Percentiles rank a stretch among this genome's conserved stretches.
Evolutionary conservation across 1,140 invertebrate genomes (phyloP).

Genomic region (Zaprionus kolodkinae): DNA sequence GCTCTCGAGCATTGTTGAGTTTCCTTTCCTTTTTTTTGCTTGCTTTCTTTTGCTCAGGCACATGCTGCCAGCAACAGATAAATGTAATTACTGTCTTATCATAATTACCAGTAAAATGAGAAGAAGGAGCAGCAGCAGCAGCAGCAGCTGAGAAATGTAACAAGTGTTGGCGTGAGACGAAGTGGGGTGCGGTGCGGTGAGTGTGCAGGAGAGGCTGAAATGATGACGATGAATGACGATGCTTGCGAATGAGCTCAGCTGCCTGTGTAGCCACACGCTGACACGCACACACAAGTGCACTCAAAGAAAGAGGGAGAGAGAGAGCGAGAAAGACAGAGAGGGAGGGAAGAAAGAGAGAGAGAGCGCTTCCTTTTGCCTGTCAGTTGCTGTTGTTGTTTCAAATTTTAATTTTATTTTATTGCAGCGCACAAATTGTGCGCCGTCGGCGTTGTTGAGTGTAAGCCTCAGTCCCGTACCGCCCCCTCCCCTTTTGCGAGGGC

Average conservation of each 20-base stretch:
- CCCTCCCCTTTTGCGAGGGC: conserved; percentile 9
- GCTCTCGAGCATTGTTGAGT: conserved; percentile 40
- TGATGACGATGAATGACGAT: conserved; percentile 68
- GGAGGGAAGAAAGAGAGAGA: conserved; percentile 1
- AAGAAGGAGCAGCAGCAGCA: conserved; percentile 19
- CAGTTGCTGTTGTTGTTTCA: conserved; percentile 62
- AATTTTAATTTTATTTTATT: conserved; percentile 81
- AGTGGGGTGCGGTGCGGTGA: not conserved
- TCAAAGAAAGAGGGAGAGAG: not conserved
- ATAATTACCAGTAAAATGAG: conserved; percentile 70
- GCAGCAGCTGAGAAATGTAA: conserved; percentile 23
- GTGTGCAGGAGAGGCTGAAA: conserved; percentile 24
- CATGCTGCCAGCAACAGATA: conserved; percentile 72
- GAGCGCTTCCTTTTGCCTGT: conserved; percentile 46
- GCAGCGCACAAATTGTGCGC: conserved; percentile 74
- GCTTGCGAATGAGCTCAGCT: conserved; percentile 51
- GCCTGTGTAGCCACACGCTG: conserved; percentile 23
- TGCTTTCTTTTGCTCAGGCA: conserved; percentile 10
- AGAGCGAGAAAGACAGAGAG: not conserved
- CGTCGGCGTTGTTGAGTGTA: conserved; percentile 69
- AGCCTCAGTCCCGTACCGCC: not conserved
- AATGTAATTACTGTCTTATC: conserved; percentile 81
- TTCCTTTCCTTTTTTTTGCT: not conserved
- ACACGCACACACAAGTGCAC: conserved; percentile 35
- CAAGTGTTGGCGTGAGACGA: conserved; percentile 4